A percentile compares a stretch with the other conserved stretches of the same genome.
Conservation (phyloP, 2,113 vertebrate species). For the Nerophis lumbriciformis region DNA sequence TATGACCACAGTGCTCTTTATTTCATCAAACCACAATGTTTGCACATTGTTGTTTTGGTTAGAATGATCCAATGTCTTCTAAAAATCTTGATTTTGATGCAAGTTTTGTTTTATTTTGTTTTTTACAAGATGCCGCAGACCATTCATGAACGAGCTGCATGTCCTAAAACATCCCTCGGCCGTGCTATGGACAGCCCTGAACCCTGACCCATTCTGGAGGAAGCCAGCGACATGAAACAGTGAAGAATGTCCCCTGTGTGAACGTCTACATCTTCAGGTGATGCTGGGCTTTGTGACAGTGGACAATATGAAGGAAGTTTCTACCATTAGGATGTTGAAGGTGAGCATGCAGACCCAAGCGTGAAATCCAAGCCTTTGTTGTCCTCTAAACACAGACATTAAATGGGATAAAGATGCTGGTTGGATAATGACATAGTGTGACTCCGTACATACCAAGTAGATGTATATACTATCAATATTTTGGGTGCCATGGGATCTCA, state of each 20-base stretch:
- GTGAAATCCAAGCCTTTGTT: constrained; percentile 58
- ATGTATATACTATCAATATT: constrained; percentile 76
- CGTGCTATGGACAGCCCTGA: no score
- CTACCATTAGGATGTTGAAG: constrained; percentile 47
- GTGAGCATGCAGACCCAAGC: constrained; percentile 43
- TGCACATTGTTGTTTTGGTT: no score
- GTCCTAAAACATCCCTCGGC: no score
- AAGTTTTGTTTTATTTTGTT: no score
- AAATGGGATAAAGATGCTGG: constrained; percentile 60
- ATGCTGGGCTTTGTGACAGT: neutral
- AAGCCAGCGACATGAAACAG: no score
- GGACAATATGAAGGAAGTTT: constrained; percentile 1
- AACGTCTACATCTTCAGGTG: neutral
- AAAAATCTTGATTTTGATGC: no score
- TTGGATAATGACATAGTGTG: constrained; percentile 56
- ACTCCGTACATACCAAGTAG: constrained; percentile 47
- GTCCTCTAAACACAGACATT: constrained; percentile 63
- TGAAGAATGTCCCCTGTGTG: neutral
- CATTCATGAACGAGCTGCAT: no score
- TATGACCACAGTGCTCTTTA: no score
- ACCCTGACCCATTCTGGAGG: no score
- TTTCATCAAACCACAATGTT: no score
- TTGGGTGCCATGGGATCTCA: constrained; percentile 54
- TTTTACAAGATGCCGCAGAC: no score
- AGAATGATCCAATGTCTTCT: no score